Conservation (phyloP, 1,140 invertebrate genomes). For the Dreissena rostriformis region DNA sequence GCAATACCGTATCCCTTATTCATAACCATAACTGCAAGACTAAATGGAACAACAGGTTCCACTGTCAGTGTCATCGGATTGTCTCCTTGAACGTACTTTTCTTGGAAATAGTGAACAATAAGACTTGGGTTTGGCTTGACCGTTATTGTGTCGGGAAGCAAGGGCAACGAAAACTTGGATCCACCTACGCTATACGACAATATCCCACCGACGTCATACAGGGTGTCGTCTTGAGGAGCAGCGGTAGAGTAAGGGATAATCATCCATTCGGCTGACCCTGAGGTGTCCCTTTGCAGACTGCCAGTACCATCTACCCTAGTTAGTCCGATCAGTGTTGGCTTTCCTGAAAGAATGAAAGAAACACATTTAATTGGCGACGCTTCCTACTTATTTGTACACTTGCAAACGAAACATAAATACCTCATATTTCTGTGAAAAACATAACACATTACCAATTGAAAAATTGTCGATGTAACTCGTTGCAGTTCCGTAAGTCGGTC, state of each 20-base stretch:
- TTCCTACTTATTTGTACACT: not conserved
- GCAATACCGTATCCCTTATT: conserved; percentile 65
- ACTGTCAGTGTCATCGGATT: conserved; percentile 56
- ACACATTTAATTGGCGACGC: not conserved
- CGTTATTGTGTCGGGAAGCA: conserved; percentile 62
- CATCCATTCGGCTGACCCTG: conserved; percentile 61
- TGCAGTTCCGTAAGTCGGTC: conserved; percentile 35
- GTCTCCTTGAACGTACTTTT: conserved; percentile 60
- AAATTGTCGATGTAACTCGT: conserved; percentile 45
- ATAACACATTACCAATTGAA: conserved; percentile 56
- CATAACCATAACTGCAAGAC: conserved; percentile 62
- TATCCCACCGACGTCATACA: conserved; percentile 57
- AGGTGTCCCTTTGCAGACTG: conserved; percentile 20
- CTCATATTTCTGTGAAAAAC: not conserved
- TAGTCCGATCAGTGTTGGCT: conserved; percentile 51
- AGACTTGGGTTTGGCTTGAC: conserved; percentile 63
- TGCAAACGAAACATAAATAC: not conserved
- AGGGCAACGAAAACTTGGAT: conserved; percentile 51
- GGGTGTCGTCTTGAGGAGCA: conserved; percentile 54
- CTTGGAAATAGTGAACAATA: conserved; percentile 60
- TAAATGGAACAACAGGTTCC: conserved; percentile 56
- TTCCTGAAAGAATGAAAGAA: conserved; percentile 11
- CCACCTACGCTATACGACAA: conserved; percentile 44
- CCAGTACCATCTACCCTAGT: conserved; percentile 56
- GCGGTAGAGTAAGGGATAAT: conserved; percentile 60